Percentiles rank a stretch among this genome's conserved stretches.
These are phyloP conservation scores for Drosophila diplacantha DNA, from an alignment of 2,888 invertebrate genomes.

Conservation along the genomic window DNA sequence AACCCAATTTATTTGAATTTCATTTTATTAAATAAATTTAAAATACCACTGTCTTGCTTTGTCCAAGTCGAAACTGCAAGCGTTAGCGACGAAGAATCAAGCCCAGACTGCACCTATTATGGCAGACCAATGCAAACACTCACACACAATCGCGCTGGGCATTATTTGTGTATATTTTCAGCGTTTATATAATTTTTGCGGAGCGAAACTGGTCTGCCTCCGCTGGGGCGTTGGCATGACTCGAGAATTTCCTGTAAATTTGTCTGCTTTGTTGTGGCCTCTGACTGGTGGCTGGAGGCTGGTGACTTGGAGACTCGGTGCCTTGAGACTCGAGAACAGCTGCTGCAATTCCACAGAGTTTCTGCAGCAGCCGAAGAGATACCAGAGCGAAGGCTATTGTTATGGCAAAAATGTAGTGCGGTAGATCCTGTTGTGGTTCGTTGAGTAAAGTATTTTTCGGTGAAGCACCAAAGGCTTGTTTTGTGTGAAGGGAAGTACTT, in stretches of 20 bases:
- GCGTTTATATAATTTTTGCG: conserved; percentile 64
- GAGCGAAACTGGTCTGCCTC: conserved; percentile 63
- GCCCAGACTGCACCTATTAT: conserved; percentile 64
- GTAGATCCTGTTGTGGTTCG: background rate
- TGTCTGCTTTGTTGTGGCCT: conserved; percentile 31
- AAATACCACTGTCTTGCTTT: conserved; percentile 43
- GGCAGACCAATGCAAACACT: conserved; percentile 33
- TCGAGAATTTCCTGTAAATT: conserved; percentile 65
- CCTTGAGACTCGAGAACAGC: conserved; percentile 29
- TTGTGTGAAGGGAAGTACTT: background rate
- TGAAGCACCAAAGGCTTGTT: background rate
- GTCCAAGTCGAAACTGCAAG: conserved; percentile 46
- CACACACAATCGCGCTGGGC: conserved; percentile 22
- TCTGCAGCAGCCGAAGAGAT: conserved; percentile 9
- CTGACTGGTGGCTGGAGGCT: background rate
- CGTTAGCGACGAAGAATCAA: conserved; percentile 50
- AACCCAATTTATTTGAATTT: too few relatives aligned
- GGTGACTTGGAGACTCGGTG: background rate
- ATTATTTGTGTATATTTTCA: conserved; percentile 52
- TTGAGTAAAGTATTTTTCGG: background rate
- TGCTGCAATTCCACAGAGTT: conserved; percentile 18
- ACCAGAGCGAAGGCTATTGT: conserved; percentile 18
- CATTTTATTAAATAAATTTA: background rate
- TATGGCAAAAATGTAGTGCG: conserved; percentile 6
- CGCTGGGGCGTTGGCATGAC: conserved; percentile 62